Base-by-base conservation (phyloP, 2,888 invertebrate species). In the Ophion ellenae region DNA sequence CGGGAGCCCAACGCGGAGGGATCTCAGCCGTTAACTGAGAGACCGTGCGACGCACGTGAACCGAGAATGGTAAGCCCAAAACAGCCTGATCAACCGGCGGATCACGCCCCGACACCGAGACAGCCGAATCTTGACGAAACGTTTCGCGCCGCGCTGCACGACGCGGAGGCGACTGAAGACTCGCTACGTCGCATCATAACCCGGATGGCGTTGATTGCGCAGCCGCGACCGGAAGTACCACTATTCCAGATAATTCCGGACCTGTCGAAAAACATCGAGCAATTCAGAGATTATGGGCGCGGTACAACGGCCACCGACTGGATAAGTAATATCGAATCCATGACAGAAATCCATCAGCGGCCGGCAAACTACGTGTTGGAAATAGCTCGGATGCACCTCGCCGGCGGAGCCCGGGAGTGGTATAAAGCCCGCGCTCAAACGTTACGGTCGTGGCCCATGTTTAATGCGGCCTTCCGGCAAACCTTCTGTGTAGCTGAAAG, bases 311-410 rank as follows among this genome's bases (percentile, higher is more conserved):
- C 79, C 28, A 10, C 66, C 4, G 82, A 86, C 2, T 84, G 84
- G 82, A 9, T 84, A 0, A 53, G 70, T 3, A 82, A 81, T 20
- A 10, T 85, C 0, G 80, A 77, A 10, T 36, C 61, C 5, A 83
- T 85, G 80, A 11, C 17, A n/a, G 10, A 28, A 1, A 59, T 87
- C 0, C 81, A 85, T 45, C 32, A 67, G 0, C 83, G 79, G 84
- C 84, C 84, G 0, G 77, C 75, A 2, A 67, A 64, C 14, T 71
- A 71, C 10, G 77, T 77, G 2, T 32, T 84, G 0, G 79, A 82
- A 53, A 76, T 79, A 1, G 84, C 80, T 0, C 70, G 84, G 5
- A 75, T 78, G 70, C 84, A 36, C 36, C 36, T 36, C 36, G 5
- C 36, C 6, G 36, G 36, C 5, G 36, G 36, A 36, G 36, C 36